Evolutionary conservation across 2,797 vertebrate genomes (phyloP), one percentile per base, ranked within the genome.

Genomic region (Petrocephalus sullivani): DNA sequence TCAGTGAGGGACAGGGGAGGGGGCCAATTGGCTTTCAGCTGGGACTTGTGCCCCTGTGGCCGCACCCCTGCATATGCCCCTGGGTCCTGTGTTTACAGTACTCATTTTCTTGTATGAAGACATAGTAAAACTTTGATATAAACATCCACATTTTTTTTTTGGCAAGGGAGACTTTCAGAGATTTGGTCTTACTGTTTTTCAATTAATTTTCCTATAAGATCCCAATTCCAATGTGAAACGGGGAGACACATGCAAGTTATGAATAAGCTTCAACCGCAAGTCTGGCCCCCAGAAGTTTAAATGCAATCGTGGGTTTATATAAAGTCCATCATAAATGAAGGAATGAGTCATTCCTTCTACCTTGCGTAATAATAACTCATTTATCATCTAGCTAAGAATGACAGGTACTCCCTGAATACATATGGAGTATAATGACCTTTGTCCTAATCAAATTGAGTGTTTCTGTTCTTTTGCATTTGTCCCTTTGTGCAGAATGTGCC

Each of bases 341-440:
- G 57, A 49, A 23, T 60, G 41, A 46, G n/a, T 87, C 16, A 86
- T 61, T 87, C 16, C 0, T 51, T 23, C 4, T 67, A 19, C 54
- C 37, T 21, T 86, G 84, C 5, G 28, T 85, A 56, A 85, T 85
- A 56, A 85, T 33, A 85, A 41, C 57, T 87, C 58, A 64, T 87
- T 87, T 64, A 87, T 87, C 37, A 28, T 85, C 54, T 85, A 57
- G 56, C 84, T 37, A 57, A 37, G 28, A 56, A 56, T 56, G 54
- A 23, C 28, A 37, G 53, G 49, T 85, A 83, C n/a, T 14, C 81
- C 49, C 53, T 83, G 81, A 83, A 83, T 54, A 83, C 81, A 83
- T 54, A 83, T 51, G n/a, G n/a, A 54, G 51, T 54, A 83, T 83
- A 83, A 83, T 83, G 81, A 83, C 81, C 81, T 83, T 83, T 83